Base-by-base conservation (phyloP, 2,888 invertebrate genomes). In the Ctena decussata region DNA sequence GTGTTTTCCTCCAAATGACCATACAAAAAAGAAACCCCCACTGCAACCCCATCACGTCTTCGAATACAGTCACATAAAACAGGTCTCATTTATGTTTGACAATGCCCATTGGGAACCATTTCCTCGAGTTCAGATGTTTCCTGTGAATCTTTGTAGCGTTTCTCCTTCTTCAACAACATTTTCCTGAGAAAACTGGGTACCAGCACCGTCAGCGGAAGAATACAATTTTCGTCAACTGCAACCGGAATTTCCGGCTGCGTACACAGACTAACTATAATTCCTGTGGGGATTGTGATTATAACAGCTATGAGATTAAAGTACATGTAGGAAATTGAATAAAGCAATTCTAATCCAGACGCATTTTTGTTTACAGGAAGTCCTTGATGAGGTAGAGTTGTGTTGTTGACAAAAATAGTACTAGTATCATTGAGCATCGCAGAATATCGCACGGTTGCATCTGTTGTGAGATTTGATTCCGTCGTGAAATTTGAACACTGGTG, bases 101-200 rank as follows among this genome's bases (percentile, higher is more conserved):
- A n/a, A n/a, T n/a, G n/a, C n/a, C 44, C 44, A 18, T 44, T 44
- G 11, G 8, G 44, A 8, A 44, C 18, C 44, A 44, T 44, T 12
- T 8, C 44, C 8, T 44, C 11, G 18, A 8, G 8, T 44, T 44
- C 44, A 18, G 11, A 8, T 12, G 8, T 44, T 44, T 44, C 44
- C 44, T 44, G 11, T 44, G 44, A 44, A 44, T 44, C 44, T 44
- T 44, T 44, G 11, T 44, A 8, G 11, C 44, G 11, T 12, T 44
- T 12, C 18, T 71, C 72, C 35, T 53, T 41, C 44, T 32, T 60
- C 18, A n/a, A n/a, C n/a, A 60, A 72, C 35, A 44, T 35, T 32
- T 53, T 49, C 39, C 37, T 44, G n/a, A 70, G 44, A 60, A 70
- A 73, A 32, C 53, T 30, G n/a, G 80, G 84, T 46, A 80, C 70